Evolutionary conservation across 2,888 invertebrate genomes (phyloP).

Genomic region (Agrotis clavis): DNA sequence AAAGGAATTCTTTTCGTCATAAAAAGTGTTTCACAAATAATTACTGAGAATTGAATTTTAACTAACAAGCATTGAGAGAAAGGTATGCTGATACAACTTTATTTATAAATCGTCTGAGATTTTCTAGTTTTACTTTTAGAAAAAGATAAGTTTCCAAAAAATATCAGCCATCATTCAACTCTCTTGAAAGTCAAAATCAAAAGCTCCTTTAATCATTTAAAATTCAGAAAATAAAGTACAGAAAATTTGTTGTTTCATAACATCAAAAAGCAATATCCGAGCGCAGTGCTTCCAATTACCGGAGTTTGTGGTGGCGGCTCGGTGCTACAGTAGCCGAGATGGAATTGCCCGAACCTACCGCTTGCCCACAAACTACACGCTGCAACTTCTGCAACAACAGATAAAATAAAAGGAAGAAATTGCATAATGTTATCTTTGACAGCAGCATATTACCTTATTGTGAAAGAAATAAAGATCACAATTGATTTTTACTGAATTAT

Average conservation of each 20-base stretch:
- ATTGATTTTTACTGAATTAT: no score
- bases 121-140: background rate
- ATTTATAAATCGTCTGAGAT: background rate
- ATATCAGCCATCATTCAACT: background rate
- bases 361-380: background rate
- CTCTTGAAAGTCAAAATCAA: background rate
- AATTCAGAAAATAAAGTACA: slow-evolving; percentile 36
- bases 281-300: slow-evolving; percentile 77
- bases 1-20: background rate
- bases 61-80: no score
- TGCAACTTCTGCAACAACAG: background rate
- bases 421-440: no score
- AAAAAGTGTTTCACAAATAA: background rate
- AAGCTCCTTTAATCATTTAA: slow-evolving; percentile 6
- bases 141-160: background rate
- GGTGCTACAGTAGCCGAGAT: slow-evolving; percentile 71
- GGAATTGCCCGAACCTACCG: slow-evolving; percentile 68
- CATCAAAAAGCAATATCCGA: slow-evolving; percentile 78
- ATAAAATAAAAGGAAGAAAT: background rate
- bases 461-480: no score
- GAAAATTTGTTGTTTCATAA: slow-evolving; percentile 69
- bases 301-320: slow-evolving; percentile 78
- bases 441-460: no score
- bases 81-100: no score
- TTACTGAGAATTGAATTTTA: no score